Evolutionary conservation across 2,888 invertebrate genomes (phyloP).

Genomic region (Andrena minutula): DNA sequence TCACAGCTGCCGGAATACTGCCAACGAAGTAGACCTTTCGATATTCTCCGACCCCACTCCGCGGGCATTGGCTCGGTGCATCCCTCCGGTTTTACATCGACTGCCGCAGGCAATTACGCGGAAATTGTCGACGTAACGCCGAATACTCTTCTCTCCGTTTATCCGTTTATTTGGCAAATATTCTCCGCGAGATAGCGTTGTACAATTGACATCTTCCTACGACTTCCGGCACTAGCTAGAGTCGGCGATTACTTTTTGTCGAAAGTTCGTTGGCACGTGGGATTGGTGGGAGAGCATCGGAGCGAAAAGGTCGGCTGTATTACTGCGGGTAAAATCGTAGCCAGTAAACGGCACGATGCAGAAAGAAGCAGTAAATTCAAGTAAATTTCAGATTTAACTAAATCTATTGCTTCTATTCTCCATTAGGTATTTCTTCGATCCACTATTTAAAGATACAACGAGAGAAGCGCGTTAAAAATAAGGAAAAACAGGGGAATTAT

Average conservation of each 20-base stretch:
- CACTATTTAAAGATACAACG: background rate
- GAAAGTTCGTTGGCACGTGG: slow-evolving; percentile 77
- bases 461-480: background rate
- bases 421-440: background rate
- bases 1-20: slow-evolving; percentile 19
- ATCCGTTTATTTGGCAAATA: slow-evolving; percentile 33
- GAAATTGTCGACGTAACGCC: slow-evolving; percentile 17
- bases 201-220: slow-evolving; percentile 81
- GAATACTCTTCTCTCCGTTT: slow-evolving; percentile 8
- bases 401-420: background rate
- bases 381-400: background rate
- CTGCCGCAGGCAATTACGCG: background rate
- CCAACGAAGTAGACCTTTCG: background rate
- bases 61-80: background rate
- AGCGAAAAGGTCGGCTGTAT: slow-evolving; percentile 62
- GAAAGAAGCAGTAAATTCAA: background rate
- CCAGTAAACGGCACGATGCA: background rate
- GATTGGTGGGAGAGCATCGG: slow-evolving; percentile 57
- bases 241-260: slow-evolving; percentile 77
- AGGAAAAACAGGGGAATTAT: background rate
- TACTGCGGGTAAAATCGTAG: slow-evolving; percentile 36
- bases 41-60: background rate
- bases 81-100: slow-evolving; percentile 3
- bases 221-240: slow-evolving; percentile 79
- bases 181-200: slow-evolving; percentile 58